Evolutionary conservation across 2,888 invertebrate species (phyloP), one percentile per base, ranked within the genome.

Genomic region (Archaeoteleia sp.): DNA sequence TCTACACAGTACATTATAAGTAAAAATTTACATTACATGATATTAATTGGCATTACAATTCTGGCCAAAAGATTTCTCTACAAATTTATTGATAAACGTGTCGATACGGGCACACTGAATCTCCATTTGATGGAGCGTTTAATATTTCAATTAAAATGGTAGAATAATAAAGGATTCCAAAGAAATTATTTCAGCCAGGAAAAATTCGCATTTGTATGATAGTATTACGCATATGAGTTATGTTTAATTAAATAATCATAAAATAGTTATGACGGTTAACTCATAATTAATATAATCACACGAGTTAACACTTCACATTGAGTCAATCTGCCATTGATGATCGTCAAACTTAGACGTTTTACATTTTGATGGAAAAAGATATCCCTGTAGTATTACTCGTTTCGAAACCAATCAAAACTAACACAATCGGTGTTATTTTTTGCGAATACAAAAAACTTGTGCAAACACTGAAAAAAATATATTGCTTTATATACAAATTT

Each of bases 271-370:
- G 29, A 29, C 6, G 15, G 51, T 61, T 62, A 62, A 62, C 62
- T 62, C 53, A 46, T 15, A 62, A 62, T 62, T 62, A 62, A 53
- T 40, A 42, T 42, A 40, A 62, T 62, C 53, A 62, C 54, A 62
- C 54, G 43, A 54, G 62, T 62, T 62, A 62, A 62, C 53, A 32
- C 29, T 7, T 34, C 12, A 17, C 17, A 40, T 53, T 53, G 13
- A 40, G 45, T 53, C 12, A 25, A 42, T 15, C 17, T 58, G 20
- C 8, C 27, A 35, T 32, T 29, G 20, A 10, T 43, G 6, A 2
- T 29, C 8, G 43, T 49, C n/a, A 9, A 58, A 34, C 40, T 32
- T 42, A 13, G 23, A 34, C 29, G 13, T 49, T 42, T 40, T 20
- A 14, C 15, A 14, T 5, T n/a, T n/a, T n/a, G n/a, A n/a, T n/a